phyloP scores from a whole-genome alignment of 2,888 invertebrate species.

The Eurytoma adleriae region DNA sequence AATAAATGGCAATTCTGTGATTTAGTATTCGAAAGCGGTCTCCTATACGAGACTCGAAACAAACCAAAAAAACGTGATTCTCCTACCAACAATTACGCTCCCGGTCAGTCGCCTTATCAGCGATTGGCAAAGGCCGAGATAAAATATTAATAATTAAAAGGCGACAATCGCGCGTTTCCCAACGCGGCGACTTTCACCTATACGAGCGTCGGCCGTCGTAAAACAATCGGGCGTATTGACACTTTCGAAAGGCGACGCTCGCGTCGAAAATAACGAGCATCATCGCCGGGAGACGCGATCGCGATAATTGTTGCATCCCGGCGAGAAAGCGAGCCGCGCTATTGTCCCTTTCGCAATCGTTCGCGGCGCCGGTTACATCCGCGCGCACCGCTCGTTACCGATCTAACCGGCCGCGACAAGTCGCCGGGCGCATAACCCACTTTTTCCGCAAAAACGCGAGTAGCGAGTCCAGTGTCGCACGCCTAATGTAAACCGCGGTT shows the following conservation, averaged over 20 bases:
- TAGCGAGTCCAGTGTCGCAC: too few species aligned
- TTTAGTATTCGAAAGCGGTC: too few species aligned
- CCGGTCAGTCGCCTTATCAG: neutral
- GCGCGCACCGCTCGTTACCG: too few species aligned
- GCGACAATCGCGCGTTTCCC: neutral
- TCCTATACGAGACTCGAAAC: too few species aligned
- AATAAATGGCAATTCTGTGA: too few species aligned
- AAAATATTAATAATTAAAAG: conserved; percentile 4
- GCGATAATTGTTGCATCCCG: too few species aligned
- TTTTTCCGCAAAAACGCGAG: conserved; percentile 1
- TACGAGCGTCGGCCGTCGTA: neutral
- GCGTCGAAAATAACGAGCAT: neutral
- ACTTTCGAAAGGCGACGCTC: conserved; percentile 23
- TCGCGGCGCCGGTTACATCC: too few species aligned
- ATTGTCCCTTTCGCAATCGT: too few species aligned
- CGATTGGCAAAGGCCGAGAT: neutral
- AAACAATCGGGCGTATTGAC: conserved; percentile 24
- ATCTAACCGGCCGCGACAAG: neutral
- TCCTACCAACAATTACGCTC: neutral
- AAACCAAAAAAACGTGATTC: neutral
- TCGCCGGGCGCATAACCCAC: neutral
- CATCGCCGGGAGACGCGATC: neutral
- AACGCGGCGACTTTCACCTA: neutral
- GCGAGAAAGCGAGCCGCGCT: too few species aligned
- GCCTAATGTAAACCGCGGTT: too few species aligned